Conservation (phyloP, 37 sponge, comb jelly and placozoan species). For the Eunapius fragilis region DNA sequence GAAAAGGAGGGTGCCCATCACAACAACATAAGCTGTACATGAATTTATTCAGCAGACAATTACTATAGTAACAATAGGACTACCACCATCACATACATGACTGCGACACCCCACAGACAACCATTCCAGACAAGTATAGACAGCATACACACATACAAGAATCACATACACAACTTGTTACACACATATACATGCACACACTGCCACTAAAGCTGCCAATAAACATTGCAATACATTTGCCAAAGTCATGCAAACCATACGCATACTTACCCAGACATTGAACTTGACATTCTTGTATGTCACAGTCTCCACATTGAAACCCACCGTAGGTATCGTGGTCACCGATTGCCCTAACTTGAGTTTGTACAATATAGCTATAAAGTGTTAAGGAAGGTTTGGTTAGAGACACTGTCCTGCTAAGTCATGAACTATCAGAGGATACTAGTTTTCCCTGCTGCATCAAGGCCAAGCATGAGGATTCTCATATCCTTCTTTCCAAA, state of each 20-base stretch:
- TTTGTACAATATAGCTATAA: neutral
- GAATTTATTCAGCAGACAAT: too few relatives aligned
- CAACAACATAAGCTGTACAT: too few relatives aligned
- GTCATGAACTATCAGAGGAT: constrained; percentile 24
- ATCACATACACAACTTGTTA: neutral
- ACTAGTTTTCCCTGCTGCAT: constrained; percentile 98
- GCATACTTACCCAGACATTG: constrained; percentile 73
- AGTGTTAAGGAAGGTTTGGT: neutral
- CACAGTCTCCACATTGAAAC: constrained; percentile 53
- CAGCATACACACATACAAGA: neutral
- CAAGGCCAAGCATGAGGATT: constrained; percentile 95
- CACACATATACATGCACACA: neutral
- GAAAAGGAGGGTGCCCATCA: too few relatives aligned
- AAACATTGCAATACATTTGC: neutral
- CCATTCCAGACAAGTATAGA: neutral
- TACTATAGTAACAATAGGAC: too few relatives aligned
- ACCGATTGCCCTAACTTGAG: constrained; percentile 71
- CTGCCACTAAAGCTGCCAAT: neutral
- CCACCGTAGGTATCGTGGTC: constrained; percentile 65
- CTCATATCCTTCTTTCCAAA: constrained; percentile 98
- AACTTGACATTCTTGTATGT: constrained; percentile 24
- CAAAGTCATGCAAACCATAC: neutral
- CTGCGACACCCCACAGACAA: too few relatives aligned
- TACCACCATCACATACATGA: too few relatives aligned
- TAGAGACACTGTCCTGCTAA: neutral